A percentile compares a stretch with the other conserved stretches of the same genome.
Evolutionary conservation across 1,140 invertebrate species (phyloP).

Genomic region (Panagrolaimus sp.): DNA sequence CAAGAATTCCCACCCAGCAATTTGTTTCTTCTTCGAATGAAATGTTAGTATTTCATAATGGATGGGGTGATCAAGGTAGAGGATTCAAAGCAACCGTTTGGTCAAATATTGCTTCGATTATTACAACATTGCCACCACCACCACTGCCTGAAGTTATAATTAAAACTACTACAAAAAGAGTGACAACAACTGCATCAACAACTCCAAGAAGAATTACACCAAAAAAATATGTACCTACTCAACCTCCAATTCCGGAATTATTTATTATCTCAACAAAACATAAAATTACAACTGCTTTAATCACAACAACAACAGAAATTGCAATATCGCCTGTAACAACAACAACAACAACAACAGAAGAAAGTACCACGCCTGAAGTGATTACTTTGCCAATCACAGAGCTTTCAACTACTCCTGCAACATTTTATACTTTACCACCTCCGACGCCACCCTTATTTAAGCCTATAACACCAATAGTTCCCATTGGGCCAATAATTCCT

Average conservation of each 20-base stretch:
- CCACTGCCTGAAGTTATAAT: not conserved
- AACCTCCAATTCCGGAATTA: not conserved
- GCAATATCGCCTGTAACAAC: slow-evolving; percentile 25
- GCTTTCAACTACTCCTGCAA: slow-evolving; percentile 19
- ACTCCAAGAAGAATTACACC: too few species aligned
- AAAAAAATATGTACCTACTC: not conserved
- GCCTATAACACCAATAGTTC: slow-evolving; percentile 2
- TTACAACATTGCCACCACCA: not conserved
- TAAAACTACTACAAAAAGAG: slow-evolving; percentile 6
- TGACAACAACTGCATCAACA: not conserved
- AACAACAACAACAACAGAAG: not conserved
- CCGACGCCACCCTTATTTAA: not conserved
- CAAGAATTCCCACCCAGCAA: slow-evolving; percentile 33
- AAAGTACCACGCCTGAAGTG: not conserved
- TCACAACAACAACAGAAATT: slow-evolving; percentile 21
- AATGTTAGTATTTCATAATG: slow-evolving; percentile 52
- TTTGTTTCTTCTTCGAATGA: slow-evolving; percentile 45
- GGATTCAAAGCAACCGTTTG: slow-evolving; percentile 46
- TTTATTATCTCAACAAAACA: slow-evolving; percentile 7
- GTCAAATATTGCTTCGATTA: slow-evolving; percentile 28
- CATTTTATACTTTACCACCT: slow-evolving; percentile 1
- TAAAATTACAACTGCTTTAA: slow-evolving; percentile 28
- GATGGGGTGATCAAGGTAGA: slow-evolving; percentile 27
- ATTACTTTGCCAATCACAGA: slow-evolving; percentile 15
- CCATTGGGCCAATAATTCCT: not conserved